Evolutionary conservation across 2,113 vertebrate species (phyloP), one percentile per base, ranked within the genome.

Genomic region (Pica pica): DNA sequence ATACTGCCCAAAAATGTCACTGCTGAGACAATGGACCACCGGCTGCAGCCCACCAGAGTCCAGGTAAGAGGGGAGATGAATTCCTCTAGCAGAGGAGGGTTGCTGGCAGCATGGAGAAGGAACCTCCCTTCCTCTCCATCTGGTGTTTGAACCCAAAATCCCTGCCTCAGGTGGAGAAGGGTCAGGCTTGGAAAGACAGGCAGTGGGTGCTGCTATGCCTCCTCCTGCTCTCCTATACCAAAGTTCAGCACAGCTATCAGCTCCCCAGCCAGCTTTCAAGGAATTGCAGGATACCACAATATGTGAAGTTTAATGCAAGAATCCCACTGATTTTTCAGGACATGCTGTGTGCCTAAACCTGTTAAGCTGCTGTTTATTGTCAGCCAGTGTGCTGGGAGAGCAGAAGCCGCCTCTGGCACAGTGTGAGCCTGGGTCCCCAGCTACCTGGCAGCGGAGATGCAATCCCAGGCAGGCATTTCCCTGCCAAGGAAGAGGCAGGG

Each of bases 1-100:
- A 96, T 98, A 23, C 97, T 99, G 88, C 98, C 99, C 4, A 97
- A 96, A 84, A 98, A 98, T 5, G 70, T 99, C 42, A 99, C 98
- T 73, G 96, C 98, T 31, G 98, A 99, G 71, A 98, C 98, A 3
- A 94, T 99, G 97, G 98, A 98, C 79, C 98, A 99, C 97, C 98
- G 98, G 98, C 98, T 99, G 98, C 96, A 98, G 47, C 99, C 99
- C 60, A 96, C 96, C 81, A 98, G 95, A 93, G 98, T 99, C 80
- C 97, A 99, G 99, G 99, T 99, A 93, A 98, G 96, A 5, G 42
- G 47, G 35, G 13, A 74, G 22, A 11, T 27, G 37, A 24, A 5
- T 46, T 44, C 9, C 10, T 84, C 37, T 37, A 31, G 50, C 19
- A 33, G 39, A 24, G 12, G 6, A 0, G 6, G 1, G 5, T 71